phyloP scores from a whole-genome alignment of 2,888 invertebrate genomes.

The Auanema sp. region DNA sequence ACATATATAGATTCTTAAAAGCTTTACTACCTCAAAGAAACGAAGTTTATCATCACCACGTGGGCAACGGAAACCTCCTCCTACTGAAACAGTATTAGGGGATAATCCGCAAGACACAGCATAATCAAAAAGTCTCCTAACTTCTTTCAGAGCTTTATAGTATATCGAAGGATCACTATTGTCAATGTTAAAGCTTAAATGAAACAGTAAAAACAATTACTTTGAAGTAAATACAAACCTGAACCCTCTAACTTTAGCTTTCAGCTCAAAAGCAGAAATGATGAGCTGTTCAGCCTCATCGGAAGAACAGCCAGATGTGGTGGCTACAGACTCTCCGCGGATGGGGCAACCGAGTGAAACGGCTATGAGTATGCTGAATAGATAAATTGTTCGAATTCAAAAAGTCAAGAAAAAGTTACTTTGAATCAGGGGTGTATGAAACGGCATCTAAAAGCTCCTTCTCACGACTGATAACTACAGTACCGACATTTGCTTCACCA shows the following conservation, averaged over 20 bases:
- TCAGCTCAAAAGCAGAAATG: conserved; percentile 41
- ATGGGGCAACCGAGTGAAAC: conserved; percentile 14
- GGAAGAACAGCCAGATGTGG: conserved; percentile 60
- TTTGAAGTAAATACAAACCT: conserved; percentile 41
- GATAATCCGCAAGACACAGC: conserved; percentile 73
- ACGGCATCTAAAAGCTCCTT: conserved; percentile 51
- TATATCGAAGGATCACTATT: conserved; percentile 12
- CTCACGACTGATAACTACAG: conserved; percentile 54
- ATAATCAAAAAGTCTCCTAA: conserved; percentile 76
- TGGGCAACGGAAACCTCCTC: conserved; percentile 81
- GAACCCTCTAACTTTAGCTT: conserved; percentile 63
- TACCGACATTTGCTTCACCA: conserved; percentile 30
- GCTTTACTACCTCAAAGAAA: neutral
- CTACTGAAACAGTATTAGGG: conserved; percentile 77
- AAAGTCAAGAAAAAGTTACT: conserved; percentile 12
- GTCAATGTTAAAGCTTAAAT: conserved; percentile 16
- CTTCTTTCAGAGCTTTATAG: conserved; percentile 75
- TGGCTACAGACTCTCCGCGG: conserved; percentile 20
- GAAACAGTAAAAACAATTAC: conserved; percentile 28
- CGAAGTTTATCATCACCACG: neutral
- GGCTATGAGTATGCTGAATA: conserved; percentile 27
- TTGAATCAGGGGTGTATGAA: conserved; percentile 27
- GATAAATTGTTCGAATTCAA: neutral
- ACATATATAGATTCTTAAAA: neutral
- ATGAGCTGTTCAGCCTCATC: conserved; percentile 46